A percentile compares a stretch with the other conserved stretches of the same genome.
Conservation (phyloP, 1,140 invertebrate species). For the Luehdorfia chinensis region DNA sequence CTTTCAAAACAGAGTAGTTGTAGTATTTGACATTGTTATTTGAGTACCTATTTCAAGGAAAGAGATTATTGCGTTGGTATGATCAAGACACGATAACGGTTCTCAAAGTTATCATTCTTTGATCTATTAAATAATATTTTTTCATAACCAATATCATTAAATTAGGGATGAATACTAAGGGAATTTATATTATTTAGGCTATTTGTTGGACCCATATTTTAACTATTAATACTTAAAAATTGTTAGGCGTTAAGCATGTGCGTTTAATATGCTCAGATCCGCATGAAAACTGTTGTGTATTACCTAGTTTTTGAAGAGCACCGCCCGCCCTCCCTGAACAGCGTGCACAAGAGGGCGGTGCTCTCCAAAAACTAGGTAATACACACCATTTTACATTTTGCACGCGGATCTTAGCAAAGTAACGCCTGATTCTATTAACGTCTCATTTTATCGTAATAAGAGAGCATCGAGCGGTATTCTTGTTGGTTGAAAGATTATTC, state of each 20-base stretch:
- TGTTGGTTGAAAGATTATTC: constrained; percentile 76
- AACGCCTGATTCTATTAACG: too few relatives aligned
- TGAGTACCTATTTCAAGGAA: constrained; percentile 66
- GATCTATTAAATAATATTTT: constrained; percentile 76
- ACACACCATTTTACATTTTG: too few relatives aligned
- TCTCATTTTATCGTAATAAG: constrained; percentile 76
- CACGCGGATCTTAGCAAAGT: too few relatives aligned
- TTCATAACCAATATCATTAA: constrained; percentile 75
- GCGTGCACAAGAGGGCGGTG: too few relatives aligned
- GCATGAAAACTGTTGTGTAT: too few relatives aligned
- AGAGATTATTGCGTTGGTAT: constrained; percentile 69
- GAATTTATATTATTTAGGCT: constrained; percentile 77
- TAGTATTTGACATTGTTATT: constrained; percentile 76
- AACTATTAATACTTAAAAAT: constrained; percentile 77
- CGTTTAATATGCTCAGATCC: too few relatives aligned
- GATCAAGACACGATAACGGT: constrained; percentile 61
- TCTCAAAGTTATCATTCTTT: constrained; percentile 74
- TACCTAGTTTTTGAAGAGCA: too few relatives aligned
- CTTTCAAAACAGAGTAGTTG: constrained; percentile 76
- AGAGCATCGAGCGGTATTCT: constrained; percentile 74
- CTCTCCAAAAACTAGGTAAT: too few relatives aligned
- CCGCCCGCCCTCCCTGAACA: too few relatives aligned
- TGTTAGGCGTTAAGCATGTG: constrained; percentile 76
- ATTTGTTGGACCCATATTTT: constrained; percentile 78
- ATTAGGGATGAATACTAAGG: constrained; percentile 77